Percentiles rank a stretch among this genome's conserved stretches.
phyloP scores from a whole-genome alignment of 2,113 vertebrate species.

The Pteropus alecto region DNA sequence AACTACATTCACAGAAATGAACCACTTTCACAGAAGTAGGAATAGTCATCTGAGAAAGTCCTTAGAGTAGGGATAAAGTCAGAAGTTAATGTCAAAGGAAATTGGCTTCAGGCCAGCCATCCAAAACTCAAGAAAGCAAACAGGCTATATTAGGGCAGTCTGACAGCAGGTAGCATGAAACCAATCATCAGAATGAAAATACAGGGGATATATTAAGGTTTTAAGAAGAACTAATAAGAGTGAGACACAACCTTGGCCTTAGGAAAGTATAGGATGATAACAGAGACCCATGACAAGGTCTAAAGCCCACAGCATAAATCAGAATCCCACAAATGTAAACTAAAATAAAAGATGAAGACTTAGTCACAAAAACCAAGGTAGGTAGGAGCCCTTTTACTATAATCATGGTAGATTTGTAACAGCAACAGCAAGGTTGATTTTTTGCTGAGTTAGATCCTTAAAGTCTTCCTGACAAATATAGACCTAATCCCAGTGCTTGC shows the following conservation, averaged over 20 bases:
- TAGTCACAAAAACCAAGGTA: background rate
- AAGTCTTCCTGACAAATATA: background rate
- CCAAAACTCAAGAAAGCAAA: background rate
- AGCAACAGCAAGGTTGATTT: background rate
- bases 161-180: background rate
- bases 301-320: background rate
- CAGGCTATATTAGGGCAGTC: background rate
- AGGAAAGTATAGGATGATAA: background rate
- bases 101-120: background rate
- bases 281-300: background rate
- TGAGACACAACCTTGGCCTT: background rate
- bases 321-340: background rate
- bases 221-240: background rate
- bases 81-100: slow-evolving; percentile 27
- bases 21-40: background rate
- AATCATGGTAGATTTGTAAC: background rate
- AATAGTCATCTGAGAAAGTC: background rate
- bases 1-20: background rate
- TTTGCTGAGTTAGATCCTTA: background rate
- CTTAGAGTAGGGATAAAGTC: background rate
- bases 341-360: background rate
- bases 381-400: background rate
- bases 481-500: background rate
- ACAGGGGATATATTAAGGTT: background rate
- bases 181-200: background rate